phyloP scores from a whole-genome alignment of 1,140 invertebrate genomes.

The Atopsyche davidsoni region DNA sequence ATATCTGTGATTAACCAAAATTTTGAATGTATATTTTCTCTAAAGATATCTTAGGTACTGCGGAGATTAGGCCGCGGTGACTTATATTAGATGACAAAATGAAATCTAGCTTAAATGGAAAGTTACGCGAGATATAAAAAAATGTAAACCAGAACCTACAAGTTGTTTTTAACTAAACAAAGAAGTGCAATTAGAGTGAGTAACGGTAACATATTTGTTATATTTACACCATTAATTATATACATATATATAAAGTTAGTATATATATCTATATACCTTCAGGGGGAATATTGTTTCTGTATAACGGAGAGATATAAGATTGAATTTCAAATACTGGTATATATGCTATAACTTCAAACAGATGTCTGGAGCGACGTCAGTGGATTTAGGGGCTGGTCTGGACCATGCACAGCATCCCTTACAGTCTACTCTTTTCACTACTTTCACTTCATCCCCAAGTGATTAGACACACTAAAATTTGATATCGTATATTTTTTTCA shows the following conservation, averaged over 20 bases:
- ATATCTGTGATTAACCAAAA: constrained; percentile 51
- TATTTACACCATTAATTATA: constrained; percentile 47
- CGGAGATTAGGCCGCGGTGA: constrained; percentile 24
- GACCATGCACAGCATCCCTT: too few species aligned
- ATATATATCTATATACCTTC: constrained; percentile 36
- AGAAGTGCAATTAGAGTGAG: constrained; percentile 51
- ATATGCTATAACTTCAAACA: constrained; percentile 28
- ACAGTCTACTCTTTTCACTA: too few species aligned
- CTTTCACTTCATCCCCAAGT: too few species aligned
- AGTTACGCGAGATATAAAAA: constrained; percentile 23
- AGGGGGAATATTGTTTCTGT: constrained; percentile 38
- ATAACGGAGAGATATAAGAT: constrained; percentile 55
- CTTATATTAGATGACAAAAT: constrained; percentile 38
- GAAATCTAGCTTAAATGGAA: constrained; percentile 1
- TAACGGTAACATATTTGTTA: constrained; percentile 44
- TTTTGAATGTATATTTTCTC: constrained; percentile 51
- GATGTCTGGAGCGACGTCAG: constrained; percentile 21
- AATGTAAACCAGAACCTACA: constrained; percentile 32
- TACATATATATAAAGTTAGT: constrained; percentile 41
- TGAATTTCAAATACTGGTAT: constrained; percentile 47
- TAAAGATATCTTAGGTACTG: constrained; percentile 44
- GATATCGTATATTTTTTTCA: too few species aligned
- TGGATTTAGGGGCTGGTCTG: too few species aligned
- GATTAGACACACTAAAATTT: too few species aligned
- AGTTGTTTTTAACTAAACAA: constrained; percentile 38